Base-by-base conservation (phyloP, 2,113 vertebrate species). In the Nothobranchius kuhntae region DNA sequence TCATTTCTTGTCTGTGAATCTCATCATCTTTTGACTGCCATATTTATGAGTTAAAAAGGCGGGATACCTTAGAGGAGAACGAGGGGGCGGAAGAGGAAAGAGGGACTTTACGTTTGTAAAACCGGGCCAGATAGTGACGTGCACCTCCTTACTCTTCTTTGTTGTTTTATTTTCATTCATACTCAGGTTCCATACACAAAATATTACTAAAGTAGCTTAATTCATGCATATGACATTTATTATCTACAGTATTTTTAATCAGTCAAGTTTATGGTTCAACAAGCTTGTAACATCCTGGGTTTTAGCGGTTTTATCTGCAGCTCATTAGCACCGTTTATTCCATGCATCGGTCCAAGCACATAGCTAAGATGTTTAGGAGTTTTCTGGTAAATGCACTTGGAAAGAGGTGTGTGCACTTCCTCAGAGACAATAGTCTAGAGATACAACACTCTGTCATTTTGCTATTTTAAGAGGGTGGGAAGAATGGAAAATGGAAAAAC, bases 1-100 rank as follows among this genome's bases (percentile, higher is more conserved):
- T 92, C 93, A 81, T 90, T 93, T 92, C 89, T 85, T 88, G 88
- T 91, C 85, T 74, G 68, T 83, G 91, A 93, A 92, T 93, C 88
- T 91, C 87, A 91, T 93, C 89, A 91, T 89, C 58, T 77, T 88
- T 71, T 55, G 67, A 84, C 84, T 86, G 93, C 91, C 89, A 93
- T 94, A 94, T 94, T 92, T 92, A 93, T 93, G 90, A 92, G 90
- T 47, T 78, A 82, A 86, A 87, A 86, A 89, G 80, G 61, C 65
- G 83, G 81, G 78, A 87, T 89, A 89, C 89, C 82, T 89, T 87
- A 17, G 65, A 67, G 84, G 73, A 60, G 83, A 71, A 55, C 42
- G 58, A 46, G 35, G 44, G 59, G 62, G 71, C 67, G 55, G 64
- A 68, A 71, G 55, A 24, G 74, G 55, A 62, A 68, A 71, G 55